Conservation (phyloP, 2,797 vertebrate genomes). For the Cossypha dichroa region DNA sequence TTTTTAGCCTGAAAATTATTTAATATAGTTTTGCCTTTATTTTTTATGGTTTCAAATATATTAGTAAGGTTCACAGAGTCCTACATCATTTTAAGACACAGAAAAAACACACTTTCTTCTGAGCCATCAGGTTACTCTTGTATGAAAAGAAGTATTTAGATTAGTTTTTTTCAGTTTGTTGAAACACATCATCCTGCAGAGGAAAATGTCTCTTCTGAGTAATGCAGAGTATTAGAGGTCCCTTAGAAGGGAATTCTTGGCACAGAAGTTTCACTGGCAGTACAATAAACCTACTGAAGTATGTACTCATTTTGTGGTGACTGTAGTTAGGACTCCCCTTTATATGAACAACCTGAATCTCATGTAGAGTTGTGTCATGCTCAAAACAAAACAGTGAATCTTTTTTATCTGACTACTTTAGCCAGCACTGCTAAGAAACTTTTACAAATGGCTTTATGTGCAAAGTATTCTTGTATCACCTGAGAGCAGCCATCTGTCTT, state of each 20-base stretch:
- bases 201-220: background rate
- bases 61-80: background rate
- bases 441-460: background rate
- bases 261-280: background rate
- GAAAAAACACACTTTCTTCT: background rate
- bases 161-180: background rate
- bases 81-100: background rate
- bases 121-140: background rate
- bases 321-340: background rate
- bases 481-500: background rate
- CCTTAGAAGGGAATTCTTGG: background rate
- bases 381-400: background rate
- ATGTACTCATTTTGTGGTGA: background rate
- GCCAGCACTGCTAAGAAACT: background rate
- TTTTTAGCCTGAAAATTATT: constrained; percentile 22
- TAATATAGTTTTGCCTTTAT: background rate
- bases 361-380: background rate
- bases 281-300: background rate
- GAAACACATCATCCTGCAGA: background rate
- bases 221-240: background rate
- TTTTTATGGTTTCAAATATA: background rate
- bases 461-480: background rate
- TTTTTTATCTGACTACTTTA: background rate
- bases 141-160: background rate
- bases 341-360: background rate